These are phyloP conservation scores for Zoanthus sociatus DNA, from an alignment of 92 coral and sea anemone species.

Conservation along the genomic window DNA sequence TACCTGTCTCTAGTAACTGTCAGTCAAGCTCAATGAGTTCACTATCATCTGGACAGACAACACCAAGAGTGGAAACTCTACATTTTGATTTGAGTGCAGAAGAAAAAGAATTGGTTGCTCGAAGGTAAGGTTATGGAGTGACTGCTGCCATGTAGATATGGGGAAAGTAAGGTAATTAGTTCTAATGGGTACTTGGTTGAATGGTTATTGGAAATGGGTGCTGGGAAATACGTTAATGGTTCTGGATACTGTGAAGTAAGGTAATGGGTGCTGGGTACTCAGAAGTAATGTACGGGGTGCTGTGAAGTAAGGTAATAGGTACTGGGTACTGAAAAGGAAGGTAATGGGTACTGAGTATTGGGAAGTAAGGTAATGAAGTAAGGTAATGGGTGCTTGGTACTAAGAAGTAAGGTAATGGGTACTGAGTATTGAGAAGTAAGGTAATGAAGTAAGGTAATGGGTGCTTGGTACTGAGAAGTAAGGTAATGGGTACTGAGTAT, in stretches of 20 bases:
- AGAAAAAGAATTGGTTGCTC: slow-evolving; percentile 59
- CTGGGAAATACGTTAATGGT: too few relatives aligned
- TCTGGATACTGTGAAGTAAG: too few relatives aligned
- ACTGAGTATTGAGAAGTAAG: slow-evolving; percentile 18
- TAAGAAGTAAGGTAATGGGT: too few relatives aligned
- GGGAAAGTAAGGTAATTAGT: not conserved
- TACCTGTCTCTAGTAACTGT: slow-evolving; percentile 75
- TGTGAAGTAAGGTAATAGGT: too few relatives aligned
- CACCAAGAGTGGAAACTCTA: slow-evolving; percentile 79
- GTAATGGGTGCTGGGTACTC: too few relatives aligned
- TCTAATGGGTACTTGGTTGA: not conserved
- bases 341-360: too few relatives aligned
- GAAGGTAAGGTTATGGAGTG: not conserved
- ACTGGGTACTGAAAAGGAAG: slow-evolving; percentile 22
- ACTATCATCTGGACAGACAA: slow-evolving; percentile 91
- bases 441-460: too few relatives aligned
- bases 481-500: too few relatives aligned
- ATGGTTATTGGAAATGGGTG: not conserved
- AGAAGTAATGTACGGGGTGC: too few relatives aligned
- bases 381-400: too few relatives aligned
- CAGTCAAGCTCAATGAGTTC: slow-evolving; percentile 83
- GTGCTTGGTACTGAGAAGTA: not conserved
- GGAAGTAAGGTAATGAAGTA: too few relatives aligned
- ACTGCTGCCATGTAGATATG: not conserved
- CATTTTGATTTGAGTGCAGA: slow-evolving; percentile 86